Conservation (phyloP, 2,888 invertebrate genomes). For the Iselma pallidipennis region DNA sequence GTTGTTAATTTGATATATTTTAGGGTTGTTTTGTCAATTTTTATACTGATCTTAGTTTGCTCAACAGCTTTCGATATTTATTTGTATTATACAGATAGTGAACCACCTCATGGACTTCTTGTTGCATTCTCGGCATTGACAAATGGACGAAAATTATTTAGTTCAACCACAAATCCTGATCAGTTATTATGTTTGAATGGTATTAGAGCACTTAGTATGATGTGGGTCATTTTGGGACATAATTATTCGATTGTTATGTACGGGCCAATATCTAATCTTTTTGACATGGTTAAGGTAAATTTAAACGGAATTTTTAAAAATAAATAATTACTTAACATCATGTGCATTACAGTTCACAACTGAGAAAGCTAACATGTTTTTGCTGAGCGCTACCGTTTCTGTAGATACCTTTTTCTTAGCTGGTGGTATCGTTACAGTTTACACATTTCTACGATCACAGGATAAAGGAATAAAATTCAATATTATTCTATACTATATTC, state of each 20-base stretch:
- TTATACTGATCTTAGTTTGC: background rate
- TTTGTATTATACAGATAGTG: background rate
- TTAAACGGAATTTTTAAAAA: no score
- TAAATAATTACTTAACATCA: no score
- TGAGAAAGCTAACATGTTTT: conserved; percentile 17
- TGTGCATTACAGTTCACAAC: conserved; percentile 52
- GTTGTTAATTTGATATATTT: background rate
- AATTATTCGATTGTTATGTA: background rate
- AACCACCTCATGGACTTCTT: background rate
- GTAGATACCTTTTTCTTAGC: conserved; percentile 67
- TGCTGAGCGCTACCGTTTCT: conserved; percentile 56
- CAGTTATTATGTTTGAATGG: conserved; percentile 54
- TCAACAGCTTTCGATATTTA: conserved; percentile 3
- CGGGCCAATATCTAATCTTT: background rate
- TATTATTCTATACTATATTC: conserved; percentile 34
- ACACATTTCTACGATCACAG: conserved; percentile 45
- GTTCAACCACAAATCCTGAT: conserved; percentile 46
- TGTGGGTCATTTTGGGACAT: conserved; percentile 54
- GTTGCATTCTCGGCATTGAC: conserved; percentile 51
- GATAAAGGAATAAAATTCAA: conserved; percentile 43
- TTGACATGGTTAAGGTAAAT: background rate
- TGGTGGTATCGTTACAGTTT: conserved; percentile 62
- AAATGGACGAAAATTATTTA: conserved; percentile 51
- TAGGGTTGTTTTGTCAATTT: background rate
- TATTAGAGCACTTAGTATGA: conserved; percentile 53